Evolutionary conservation across 2,888 invertebrate species (phyloP), one percentile per base, ranked within the genome.

Genomic region (Ornithoptera alexandrae): DNA sequence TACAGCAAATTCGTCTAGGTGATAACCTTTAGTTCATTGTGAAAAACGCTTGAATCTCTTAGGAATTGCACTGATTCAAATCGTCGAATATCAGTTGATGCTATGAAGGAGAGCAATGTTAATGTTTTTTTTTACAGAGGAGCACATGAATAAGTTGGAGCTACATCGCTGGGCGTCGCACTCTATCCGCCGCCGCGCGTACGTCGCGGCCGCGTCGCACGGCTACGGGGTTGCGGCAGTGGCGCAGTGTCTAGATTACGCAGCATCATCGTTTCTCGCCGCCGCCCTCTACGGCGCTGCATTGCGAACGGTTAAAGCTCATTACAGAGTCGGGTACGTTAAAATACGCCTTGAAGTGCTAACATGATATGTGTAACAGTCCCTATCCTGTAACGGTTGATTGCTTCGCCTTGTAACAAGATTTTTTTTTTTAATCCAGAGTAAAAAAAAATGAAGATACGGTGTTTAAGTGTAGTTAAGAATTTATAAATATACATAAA

Each of bases 191-290:
- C 95, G 96, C 7, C 94, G 96, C 72, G 93, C 97, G 56, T 97
- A 97, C 83, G 92, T 94, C 0, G 94, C 96, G 42, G 97, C 97
- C 0, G 93, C 95, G 72, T 93, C 94, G 68, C 95, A 96, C 77
- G 95, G 95, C 0, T 98, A 97, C 90, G 96, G 97, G 82, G 97
- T 97, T 2, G 92, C 97, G n/a, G 97, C 97, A 0, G 90, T 98
- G 50, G 97, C 97, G 1, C 97, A 98, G 83, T 96, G 96, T 83
- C 88, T 98, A 66, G 97, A 98, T 86, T 97, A 97, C 84, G 93
- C 97, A 7, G 95, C 97, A 36, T 95, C 96, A 80, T 96, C 95
- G 72, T 97, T 98, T 86, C 87, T 98, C 71, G 95, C 97, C 79
- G 96, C 96, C 1, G 94, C 96, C 17, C 95, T 98, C 81, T 96